Conservation (phyloP, 2,113 vertebrate species). For the Nestor notabilis region DNA sequence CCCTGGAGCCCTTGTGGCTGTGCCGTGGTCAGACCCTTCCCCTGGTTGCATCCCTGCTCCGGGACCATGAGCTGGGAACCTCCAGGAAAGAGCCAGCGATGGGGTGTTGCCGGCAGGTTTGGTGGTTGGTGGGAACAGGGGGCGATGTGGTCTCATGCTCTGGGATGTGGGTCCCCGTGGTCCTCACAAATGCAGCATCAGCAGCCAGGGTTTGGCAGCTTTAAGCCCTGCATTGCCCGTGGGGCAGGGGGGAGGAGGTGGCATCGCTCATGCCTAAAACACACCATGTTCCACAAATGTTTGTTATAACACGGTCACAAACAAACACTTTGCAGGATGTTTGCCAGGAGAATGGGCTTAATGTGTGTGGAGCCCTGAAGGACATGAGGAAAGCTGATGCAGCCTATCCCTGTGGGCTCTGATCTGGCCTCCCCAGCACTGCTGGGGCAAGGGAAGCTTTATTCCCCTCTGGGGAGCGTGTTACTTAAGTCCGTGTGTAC, state of each 20-base stretch:
- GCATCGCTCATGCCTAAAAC: not conserved
- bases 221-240: not conserved
- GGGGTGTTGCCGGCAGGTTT: not conserved
- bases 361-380: not conserved
- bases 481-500: not conserved
- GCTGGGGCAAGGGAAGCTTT: not conserved
- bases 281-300: conserved; percentile 4
- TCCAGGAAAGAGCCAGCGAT: not conserved
- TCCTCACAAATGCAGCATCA: not conserved
- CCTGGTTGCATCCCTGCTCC: not conserved
- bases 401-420: not conserved
- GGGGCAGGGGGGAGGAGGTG: not conserved
- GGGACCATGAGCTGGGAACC: not conserved
- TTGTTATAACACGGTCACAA: not conserved
- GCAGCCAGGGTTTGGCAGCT: not conserved
- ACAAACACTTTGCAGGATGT: not conserved
- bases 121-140: not conserved
- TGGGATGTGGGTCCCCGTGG: not conserved
- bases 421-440: not conserved
- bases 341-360: not conserved
- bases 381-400: not conserved
- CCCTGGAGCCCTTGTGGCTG: not conserved
- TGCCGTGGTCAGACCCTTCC: not conserved
- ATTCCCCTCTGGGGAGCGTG: not conserved
- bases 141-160: not conserved